phyloP scores from a whole-genome alignment of 2,888 invertebrate genomes.

The Leptinotarsa haldemani region DNA sequence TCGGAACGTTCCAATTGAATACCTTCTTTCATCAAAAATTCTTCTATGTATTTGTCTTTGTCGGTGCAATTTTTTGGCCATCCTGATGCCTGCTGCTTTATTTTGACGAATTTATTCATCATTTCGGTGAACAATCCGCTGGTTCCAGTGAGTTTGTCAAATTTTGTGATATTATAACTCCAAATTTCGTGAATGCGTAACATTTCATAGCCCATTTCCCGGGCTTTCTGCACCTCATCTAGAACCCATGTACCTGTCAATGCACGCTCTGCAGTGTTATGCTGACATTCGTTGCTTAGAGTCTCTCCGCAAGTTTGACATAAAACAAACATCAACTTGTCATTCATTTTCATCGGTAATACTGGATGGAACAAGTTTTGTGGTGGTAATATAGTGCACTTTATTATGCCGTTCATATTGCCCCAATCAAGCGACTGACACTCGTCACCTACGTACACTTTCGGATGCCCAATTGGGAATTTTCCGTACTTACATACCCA shows the following conservation, averaged over 20 bases:
- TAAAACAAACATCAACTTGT: conserved; percentile 47
- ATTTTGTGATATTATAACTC: conserved; percentile 44
- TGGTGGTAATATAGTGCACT: conserved; percentile 45
- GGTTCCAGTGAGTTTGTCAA: conserved; percentile 39
- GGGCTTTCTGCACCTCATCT: conserved; percentile 58
- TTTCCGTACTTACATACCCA: no score
- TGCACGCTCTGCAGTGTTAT: conserved; percentile 40
- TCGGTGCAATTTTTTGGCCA: conserved; percentile 42
- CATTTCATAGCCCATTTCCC: conserved; percentile 52
- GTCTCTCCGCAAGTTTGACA: conserved; percentile 56
- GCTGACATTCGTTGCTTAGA: conserved; percentile 50
- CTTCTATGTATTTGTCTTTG: conserved; percentile 8
- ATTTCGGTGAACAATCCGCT: conserved; percentile 56
- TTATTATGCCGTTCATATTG: conserved; percentile 37
- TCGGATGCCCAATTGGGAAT: conserved; percentile 50
- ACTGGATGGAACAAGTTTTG: conserved; percentile 44
- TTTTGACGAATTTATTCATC: conserved; percentile 56
- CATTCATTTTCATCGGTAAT: conserved; percentile 37
- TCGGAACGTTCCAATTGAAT: conserved; percentile 2
- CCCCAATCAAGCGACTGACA: conserved; percentile 38
- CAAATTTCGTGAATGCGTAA: conserved; percentile 41
- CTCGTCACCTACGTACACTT: conserved; percentile 32
- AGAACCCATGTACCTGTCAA: conserved; percentile 32
- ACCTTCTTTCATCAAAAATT: conserved; percentile 7
- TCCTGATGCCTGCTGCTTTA: conserved; percentile 53